A percentile compares a stretch with the other conserved stretches of the same genome.
These are phyloP conservation scores for Scolopax mira DNA, from an alignment of 2,113 vertebrate species.

Conservation along the genomic window DNA sequence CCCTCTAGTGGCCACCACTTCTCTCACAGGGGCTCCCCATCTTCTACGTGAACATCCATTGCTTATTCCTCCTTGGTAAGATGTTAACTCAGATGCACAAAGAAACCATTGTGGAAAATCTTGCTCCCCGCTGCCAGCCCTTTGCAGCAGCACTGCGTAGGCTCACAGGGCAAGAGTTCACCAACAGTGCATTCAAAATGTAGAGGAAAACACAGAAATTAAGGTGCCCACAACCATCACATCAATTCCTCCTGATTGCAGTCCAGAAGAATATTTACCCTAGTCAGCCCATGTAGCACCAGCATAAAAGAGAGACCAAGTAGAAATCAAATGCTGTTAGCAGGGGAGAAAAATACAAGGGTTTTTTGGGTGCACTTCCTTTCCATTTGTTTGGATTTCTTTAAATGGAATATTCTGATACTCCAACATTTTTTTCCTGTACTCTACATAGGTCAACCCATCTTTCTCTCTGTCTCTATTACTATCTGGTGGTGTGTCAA, in stretches of 20 bases:
- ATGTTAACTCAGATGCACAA: not conserved
- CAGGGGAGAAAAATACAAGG: not conserved
- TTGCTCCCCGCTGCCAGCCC: not conserved
- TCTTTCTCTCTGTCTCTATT: not conserved
- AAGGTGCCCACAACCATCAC: not conserved
- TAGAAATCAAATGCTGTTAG: not conserved
- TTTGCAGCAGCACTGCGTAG: not conserved
- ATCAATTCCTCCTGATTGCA: not conserved
- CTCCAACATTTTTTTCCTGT: not conserved
- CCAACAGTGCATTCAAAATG: not conserved
- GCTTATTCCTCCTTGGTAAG: not conserved
- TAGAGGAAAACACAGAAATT: not conserved
- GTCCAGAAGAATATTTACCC: not conserved
- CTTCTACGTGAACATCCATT: fast-evolving
- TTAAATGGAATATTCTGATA: not conserved
- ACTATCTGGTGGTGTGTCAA: not conserved
- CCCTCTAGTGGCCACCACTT: conserved; percentile 42
- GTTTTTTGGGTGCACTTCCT: not conserved
- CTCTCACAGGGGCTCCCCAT: not conserved
- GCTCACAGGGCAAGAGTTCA: not conserved
- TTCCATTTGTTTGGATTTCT: not conserved
- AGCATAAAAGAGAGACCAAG: not conserved
- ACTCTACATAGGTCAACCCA: not conserved
- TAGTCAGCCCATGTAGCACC: not conserved
- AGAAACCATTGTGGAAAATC: not conserved